These are phyloP conservation scores for Bufo gargarizans DNA, from an alignment of 2,113 vertebrate genomes.

Conservation along the genomic window DNA sequence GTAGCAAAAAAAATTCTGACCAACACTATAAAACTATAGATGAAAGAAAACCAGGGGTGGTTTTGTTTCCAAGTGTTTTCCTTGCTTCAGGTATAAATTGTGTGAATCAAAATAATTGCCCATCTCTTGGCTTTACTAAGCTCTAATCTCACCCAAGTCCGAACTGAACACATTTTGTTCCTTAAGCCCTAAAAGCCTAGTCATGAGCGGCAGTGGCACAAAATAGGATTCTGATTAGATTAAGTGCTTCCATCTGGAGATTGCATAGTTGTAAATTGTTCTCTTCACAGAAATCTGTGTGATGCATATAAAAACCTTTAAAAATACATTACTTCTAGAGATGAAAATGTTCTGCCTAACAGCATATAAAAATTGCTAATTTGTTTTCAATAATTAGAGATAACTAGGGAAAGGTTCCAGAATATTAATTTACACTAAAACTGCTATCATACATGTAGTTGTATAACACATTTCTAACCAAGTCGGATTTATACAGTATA, in stretches of 20 bases:
- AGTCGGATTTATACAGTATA: not conserved
- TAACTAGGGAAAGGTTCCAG: slow-evolving; percentile 19
- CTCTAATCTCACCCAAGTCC: slow-evolving; percentile 56
- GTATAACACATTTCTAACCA: not conserved
- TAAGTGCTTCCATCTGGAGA: slow-evolving; percentile 59
- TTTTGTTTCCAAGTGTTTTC: slow-evolving; percentile 53
- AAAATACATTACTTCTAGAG: slow-evolving; percentile 21
- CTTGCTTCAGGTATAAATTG: slow-evolving; percentile 53
- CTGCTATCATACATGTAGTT: not conserved
- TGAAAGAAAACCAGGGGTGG: slow-evolving; percentile 25
- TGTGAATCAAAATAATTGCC: slow-evolving; percentile 55
- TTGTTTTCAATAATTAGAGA: slow-evolving; percentile 43
- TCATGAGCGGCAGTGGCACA: slow-evolving; percentile 56
- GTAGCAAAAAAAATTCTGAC: slow-evolving; percentile 10
- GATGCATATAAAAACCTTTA: slow-evolving; percentile 50
- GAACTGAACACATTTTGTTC: slow-evolving; percentile 55
- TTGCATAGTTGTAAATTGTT: slow-evolving; percentile 58
- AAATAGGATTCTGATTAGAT: slow-evolving; percentile 59
- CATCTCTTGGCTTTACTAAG: slow-evolving; percentile 46
- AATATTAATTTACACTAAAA: slow-evolving; percentile 24
- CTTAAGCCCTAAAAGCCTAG: slow-evolving; percentile 55
- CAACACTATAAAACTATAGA: not conserved
- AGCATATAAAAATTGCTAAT: slow-evolving; percentile 44
- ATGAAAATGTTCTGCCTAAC: slow-evolving; percentile 17
- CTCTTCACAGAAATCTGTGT: slow-evolving; percentile 51